phyloP scores from a whole-genome alignment of 2,113 vertebrate genomes.

The Anser cygnoides region DNA sequence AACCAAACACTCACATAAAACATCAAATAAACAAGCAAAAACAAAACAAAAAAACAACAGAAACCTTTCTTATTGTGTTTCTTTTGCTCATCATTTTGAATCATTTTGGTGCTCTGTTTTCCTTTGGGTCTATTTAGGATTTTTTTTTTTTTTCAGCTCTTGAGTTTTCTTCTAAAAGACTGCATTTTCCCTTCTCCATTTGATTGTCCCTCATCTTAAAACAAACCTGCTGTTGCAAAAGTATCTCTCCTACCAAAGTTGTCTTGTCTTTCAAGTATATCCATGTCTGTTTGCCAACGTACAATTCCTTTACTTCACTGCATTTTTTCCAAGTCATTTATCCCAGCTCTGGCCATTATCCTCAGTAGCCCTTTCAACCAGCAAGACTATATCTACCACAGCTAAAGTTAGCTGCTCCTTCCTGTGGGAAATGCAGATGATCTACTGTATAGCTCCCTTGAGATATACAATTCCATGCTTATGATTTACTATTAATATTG shows the following conservation, averaged over 20 bases:
- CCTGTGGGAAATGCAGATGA: not conserved
- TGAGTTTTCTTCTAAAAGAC: not conserved
- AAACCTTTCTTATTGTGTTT: not conserved
- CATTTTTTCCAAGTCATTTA: not conserved
- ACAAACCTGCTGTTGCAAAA: not conserved
- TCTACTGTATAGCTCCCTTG: not conserved
- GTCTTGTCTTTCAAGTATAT: not conserved
- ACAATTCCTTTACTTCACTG: not conserved
- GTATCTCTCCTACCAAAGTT: not conserved
- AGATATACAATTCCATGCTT: not conserved
- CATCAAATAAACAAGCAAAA: too few relatives aligned
- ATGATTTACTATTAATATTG: not conserved
- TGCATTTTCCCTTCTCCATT: not conserved
- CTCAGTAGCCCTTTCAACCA: not conserved
- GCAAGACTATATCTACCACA: not conserved
- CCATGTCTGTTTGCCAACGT: not conserved
- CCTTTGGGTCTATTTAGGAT: not conserved
- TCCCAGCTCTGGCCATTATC: not conserved
- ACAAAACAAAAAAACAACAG: not conserved
- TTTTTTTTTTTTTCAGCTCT: not conserved
- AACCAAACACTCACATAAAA: not conserved
- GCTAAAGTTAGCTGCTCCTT: not conserved
- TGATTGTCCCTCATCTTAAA: not conserved
- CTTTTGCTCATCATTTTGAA: not conserved
- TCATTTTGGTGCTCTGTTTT: not conserved